Evolutionary conservation across 1,140 invertebrate species (phyloP), one percentile per base, ranked within the genome.

Genomic region (Neodiprion virginianus): DNA sequence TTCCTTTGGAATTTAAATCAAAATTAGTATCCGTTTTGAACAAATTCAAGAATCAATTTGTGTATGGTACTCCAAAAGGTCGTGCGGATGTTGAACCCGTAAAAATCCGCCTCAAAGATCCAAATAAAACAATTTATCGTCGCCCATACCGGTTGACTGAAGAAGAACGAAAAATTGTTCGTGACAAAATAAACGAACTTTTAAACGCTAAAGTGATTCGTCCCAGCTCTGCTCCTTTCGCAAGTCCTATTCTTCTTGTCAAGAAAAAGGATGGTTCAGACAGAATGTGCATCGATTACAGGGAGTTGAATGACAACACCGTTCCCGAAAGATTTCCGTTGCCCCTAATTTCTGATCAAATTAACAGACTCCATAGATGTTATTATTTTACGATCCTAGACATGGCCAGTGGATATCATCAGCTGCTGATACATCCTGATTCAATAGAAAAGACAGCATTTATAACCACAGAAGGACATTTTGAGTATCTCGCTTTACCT

Each of bases 301-400:
- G 61, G 17, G 61, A 14, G 61, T 65, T 65, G 17, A 28, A 28
- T 28, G 28, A 28, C 28, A 65, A 65, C 61, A 65, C 12, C 12
- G 61, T 65, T 14, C 12, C 61, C 17, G 61, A 65, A 65, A 65
- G 61, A 65, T 65, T 14, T 65, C 61, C 12, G 17, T 65, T 17
- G 61, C 89, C 89, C 8, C 74, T 81, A 17, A 88, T 90, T 47
- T 85, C 85, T 50, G 83, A 87, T 28, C 82, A 80, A 23, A 76
- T 91, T 28, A 82, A 84, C 73, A 73, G 66, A 9, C 69, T 90
- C 11, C 68, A 67, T 8, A 80, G 79, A 7, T 67, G 76, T 8
- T 77, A 77, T 48, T 83, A 77, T 69, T 89, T 89, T 72, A 78
- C 80, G 5, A 76, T 81, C 3, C 71, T 91, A 8, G 89, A 65